A percentile compares a stretch with the other conserved stretches of the same genome.
These are phyloP conservation scores for Hedychridium roseum DNA, from an alignment of 2,888 invertebrate genomes.

Conservation along the genomic window DNA sequence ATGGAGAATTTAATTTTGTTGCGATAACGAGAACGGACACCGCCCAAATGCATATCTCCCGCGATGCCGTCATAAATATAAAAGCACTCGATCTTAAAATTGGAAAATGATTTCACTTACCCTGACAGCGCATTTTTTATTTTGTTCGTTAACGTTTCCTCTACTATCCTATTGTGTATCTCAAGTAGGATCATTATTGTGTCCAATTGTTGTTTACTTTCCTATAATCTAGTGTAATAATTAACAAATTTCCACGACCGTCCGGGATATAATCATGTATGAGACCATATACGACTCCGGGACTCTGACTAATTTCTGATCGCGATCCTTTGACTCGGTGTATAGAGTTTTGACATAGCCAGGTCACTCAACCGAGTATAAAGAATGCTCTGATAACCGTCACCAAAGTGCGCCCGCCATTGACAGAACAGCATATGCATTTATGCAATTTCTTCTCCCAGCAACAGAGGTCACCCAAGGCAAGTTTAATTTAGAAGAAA, in stretches of 20 bases:
- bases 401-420: too few relatives aligned
- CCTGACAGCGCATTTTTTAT: conserved; percentile 95
- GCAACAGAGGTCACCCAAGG: too few relatives aligned
- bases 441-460: too few relatives aligned
- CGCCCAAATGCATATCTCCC: conserved; percentile 37
- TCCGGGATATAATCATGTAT: conserved; percentile 55
- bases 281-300: conserved; percentile 32
- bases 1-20: too few relatives aligned
- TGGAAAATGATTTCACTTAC: conserved; percentile 72
- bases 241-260: conserved; percentile 53
- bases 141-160: conserved; percentile 95
- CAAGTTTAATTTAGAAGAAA: too few relatives aligned
- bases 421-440: too few relatives aligned
- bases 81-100: conserved; percentile 59
- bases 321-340: conserved; percentile 28
- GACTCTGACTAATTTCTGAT: conserved; percentile 49
- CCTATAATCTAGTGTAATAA: conserved; percentile 50
- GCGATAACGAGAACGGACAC: conserved; percentile 47
- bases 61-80: neutral
- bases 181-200: conserved; percentile 91
- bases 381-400: too few relatives aligned
- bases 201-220: conserved; percentile 37
- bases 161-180: conserved; percentile 98
- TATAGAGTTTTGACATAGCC: conserved; percentile 20
- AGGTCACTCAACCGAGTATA: conserved; percentile 17